Percentiles rank a stretch among this genome's conserved stretches.
phyloP scores from a whole-genome alignment of 2,797 vertebrate genomes.

The Lateolabrax maculatus region DNA sequence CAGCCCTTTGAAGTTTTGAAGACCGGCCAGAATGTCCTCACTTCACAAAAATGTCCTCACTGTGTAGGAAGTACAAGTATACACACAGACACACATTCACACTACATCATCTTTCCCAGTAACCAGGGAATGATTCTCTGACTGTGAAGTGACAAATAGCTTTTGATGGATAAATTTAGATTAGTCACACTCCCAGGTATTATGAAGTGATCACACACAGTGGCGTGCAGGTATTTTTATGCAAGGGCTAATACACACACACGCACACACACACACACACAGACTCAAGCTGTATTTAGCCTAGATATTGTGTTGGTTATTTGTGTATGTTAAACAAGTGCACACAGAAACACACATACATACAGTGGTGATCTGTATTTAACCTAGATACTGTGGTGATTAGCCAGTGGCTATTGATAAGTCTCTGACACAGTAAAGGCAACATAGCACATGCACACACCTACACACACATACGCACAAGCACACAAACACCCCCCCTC shows the following conservation, averaged over 20 bases:
- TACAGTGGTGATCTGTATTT: conserved; percentile 66
- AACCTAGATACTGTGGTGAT: conserved; percentile 66
- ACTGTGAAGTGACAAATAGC: conserved; percentile 55
- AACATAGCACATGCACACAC: not conserved
- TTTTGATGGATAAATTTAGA: conserved; percentile 65
- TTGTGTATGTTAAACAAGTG: conserved; percentile 10
- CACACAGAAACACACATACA: not conserved
- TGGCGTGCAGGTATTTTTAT: conserved; percentile 25
- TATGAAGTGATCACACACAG: conserved; percentile 29
- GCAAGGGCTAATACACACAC: not conserved
- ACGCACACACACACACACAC: conserved; percentile 5
- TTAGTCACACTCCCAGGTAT: conserved; percentile 50
- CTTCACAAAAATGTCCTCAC: too few species aligned
- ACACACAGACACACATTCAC: not conserved
- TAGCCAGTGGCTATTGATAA: conserved; percentile 53
- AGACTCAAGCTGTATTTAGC: conserved; percentile 39
- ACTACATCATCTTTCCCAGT: conserved; percentile 15
- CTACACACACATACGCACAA: not conserved
- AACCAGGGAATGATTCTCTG: conserved; percentile 26
- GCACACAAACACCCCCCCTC: not conserved
- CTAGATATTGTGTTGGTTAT: conserved; percentile 38
- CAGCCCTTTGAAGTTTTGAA: too few species aligned
- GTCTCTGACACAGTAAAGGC: conserved; percentile 44
- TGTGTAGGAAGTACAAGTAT: too few species aligned
- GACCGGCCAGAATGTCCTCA: too few species aligned